Evolutionary conservation across 2,888 invertebrate genomes (phyloP).

Genomic region (Ophraella communa): DNA sequence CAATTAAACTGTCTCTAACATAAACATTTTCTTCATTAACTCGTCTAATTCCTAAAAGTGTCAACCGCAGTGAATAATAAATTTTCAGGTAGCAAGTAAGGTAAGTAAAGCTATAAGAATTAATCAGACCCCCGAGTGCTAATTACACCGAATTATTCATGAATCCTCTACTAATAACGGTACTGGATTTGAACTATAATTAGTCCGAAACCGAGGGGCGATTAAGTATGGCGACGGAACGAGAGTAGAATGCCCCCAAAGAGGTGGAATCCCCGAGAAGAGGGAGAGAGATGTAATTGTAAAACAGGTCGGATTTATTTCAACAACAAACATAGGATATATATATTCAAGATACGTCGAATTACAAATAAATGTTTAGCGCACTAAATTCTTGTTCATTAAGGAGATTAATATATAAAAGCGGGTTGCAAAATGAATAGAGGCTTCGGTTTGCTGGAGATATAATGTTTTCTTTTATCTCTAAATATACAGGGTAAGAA

Average conservation of each 20-base stretch:
- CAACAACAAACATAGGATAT: no score
- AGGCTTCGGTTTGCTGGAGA: no score
- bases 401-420: no score
- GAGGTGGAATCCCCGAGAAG: conserved; percentile 22
- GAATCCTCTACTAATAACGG: conserved; percentile 45
- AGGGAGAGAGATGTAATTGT: conserved; percentile 35
- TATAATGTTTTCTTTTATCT: no score
- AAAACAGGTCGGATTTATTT: conserved; percentile 24
- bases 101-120: conserved; percentile 41
- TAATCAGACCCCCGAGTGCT: conserved; percentile 44
- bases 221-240: conserved; percentile 40
- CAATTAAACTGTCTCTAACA: background rate
- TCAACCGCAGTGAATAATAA: conserved; percentile 30
- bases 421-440: no score
- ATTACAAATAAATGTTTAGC: no score
- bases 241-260: conserved; percentile 3
- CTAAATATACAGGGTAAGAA: no score
- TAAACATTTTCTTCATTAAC: conserved; percentile 3
- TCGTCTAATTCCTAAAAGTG: conserved; percentile 5
- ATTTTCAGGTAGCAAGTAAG: conserved; percentile 30
- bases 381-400: no score
- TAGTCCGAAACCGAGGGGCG: conserved; percentile 48
- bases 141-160: conserved; percentile 47
- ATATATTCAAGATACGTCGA: no score
- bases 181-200: conserved; percentile 47